phyloP scores from a whole-genome alignment of 2,113 vertebrate species.

The Geococcyx californianus region DNA sequence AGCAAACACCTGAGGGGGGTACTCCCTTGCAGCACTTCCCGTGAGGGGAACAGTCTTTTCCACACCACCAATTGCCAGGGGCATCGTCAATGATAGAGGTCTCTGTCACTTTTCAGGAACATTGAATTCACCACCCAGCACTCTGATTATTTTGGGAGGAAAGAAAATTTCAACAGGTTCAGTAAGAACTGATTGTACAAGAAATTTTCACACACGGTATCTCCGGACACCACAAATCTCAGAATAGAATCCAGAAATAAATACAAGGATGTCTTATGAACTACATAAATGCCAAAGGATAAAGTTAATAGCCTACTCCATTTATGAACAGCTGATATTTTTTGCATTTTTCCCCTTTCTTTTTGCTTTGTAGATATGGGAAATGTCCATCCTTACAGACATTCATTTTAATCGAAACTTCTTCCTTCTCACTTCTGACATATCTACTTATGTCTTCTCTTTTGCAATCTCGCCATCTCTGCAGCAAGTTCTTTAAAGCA shows the following conservation, averaged over 20 bases:
- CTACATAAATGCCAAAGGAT: background rate
- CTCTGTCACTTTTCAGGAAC: background rate
- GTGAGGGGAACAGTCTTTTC: background rate
- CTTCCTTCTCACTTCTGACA: background rate
- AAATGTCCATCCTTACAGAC: background rate
- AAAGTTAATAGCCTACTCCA: background rate
- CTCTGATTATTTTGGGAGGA: background rate
- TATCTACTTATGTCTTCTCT: slow-evolving; percentile 8
- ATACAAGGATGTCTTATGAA: background rate
- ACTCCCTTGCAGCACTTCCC: background rate
- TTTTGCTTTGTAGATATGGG: background rate
- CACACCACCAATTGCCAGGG: background rate
- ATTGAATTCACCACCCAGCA: background rate
- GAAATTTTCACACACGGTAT: background rate
- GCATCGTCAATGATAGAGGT: background rate
- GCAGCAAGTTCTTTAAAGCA: background rate
- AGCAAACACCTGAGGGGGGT: background rate
- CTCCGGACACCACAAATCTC: background rate
- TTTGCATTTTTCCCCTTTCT: background rate
- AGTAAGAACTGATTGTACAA: background rate
- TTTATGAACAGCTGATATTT: background rate
- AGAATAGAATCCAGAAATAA: background rate
- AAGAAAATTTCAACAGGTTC: background rate
- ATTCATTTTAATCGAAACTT: background rate
- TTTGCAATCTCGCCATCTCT: slow-evolving; percentile 4